Evolutionary conservation across 2,113 vertebrate genomes (phyloP).

Genomic region (Corythornis madagascariensis): DNA sequence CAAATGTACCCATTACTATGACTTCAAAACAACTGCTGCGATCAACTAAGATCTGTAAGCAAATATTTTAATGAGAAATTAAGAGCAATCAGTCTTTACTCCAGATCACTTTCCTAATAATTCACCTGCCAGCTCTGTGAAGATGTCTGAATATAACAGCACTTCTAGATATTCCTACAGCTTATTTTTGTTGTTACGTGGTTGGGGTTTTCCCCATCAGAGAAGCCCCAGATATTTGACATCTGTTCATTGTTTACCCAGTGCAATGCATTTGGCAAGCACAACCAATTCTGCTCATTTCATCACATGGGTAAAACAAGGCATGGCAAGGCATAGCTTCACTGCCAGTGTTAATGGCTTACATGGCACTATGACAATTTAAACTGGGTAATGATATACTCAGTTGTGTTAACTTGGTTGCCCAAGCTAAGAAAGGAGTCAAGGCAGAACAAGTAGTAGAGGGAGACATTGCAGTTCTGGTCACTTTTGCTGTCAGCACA

Average conservation of each 20-base stretch:
- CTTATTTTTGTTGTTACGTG: not conserved
- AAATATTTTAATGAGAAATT: slow-evolving; percentile 2
- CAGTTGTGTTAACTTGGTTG: not conserved
- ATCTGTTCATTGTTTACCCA: slow-evolving; percentile 25
- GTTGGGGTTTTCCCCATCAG: fast-evolving
- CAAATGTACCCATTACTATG: not conserved
- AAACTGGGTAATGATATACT: not conserved
- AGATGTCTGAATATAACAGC: not conserved
- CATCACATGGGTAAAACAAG: not conserved
- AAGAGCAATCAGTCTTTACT: not conserved
- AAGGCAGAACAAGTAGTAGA: fast-evolving
- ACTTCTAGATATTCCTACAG: not conserved
- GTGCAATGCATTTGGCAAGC: not conserved
- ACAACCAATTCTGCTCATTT: not conserved
- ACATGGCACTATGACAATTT: not conserved
- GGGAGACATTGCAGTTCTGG: not conserved
- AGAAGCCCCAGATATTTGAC: not conserved
- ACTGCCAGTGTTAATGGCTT: not conserved
- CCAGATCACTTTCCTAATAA: not conserved
- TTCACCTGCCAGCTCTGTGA: not conserved
- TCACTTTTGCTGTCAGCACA: not conserved
- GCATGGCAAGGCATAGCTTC: not conserved
- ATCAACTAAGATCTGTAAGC: not conserved
- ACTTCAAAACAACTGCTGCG: slow-evolving; percentile 15
- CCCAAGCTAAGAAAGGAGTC: not conserved